Evolutionary conservation across 2,797 vertebrate genomes (phyloP).

Genomic region (Ptychobarbus kaznakovi): DNA sequence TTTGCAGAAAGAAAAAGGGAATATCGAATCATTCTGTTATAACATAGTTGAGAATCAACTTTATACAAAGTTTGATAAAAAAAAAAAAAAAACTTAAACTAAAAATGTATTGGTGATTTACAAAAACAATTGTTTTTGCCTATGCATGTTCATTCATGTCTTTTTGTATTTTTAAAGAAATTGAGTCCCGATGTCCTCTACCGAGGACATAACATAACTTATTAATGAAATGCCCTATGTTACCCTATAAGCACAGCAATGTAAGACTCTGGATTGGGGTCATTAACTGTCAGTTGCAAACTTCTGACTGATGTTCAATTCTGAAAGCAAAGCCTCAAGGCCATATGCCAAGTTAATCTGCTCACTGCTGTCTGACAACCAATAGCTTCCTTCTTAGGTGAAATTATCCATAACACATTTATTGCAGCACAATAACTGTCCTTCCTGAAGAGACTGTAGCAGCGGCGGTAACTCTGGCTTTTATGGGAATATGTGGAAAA

Average conservation of each 20-base stretch:
- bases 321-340: background rate
- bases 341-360: slow-evolving; percentile 2
- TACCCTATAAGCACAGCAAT: background rate
- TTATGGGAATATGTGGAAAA: background rate
- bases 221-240: background rate
- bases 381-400: background rate
- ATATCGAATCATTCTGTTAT: too few species aligned
- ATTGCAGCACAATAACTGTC: background rate
- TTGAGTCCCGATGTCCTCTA: too few species aligned
- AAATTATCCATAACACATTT: background rate
- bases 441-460: background rate
- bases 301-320: background rate
- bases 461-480: background rate
- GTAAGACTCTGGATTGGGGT: background rate
- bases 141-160: too few species aligned
- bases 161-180: too few species aligned
- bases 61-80: too few species aligned
- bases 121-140: too few species aligned
- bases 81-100: too few species aligned
- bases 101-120: too few species aligned
- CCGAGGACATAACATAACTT: too few species aligned
- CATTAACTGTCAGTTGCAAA: background rate
- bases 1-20: too few species aligned
- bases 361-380: background rate
- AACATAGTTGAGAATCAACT: too few species aligned